phyloP scores from a whole-genome alignment of 2,888 invertebrate genomes.

The Azorinus chamasolen region DNA sequence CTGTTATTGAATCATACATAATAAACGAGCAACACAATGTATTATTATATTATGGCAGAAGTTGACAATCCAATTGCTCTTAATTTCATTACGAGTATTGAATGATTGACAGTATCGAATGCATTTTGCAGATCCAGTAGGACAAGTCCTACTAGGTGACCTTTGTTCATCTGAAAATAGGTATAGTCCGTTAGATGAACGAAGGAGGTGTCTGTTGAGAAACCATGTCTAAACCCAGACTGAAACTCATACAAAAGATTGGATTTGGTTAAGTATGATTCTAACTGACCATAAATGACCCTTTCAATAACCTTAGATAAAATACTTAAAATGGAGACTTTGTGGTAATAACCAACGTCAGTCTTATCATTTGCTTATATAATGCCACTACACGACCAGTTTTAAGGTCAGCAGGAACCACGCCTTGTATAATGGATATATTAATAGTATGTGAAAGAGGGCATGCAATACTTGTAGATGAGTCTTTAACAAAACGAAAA shows the following conservation, averaged over 20 bases:
- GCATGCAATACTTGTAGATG: neutral
- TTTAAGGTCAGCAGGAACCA: too few species aligned
- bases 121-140: too few species aligned
- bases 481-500: too few species aligned
- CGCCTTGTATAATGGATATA: constrained; percentile 4
- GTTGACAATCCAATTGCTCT: too few species aligned
- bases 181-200: constrained; percentile 21
- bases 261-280: neutral
- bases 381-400: too few species aligned
- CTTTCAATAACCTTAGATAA: neutral
- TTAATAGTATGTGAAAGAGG: constrained; percentile 10
- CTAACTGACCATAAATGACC: constrained; percentile 8
- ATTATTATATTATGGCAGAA: too few species aligned
- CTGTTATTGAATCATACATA: too few species aligned
- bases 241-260: constrained; percentile 13
- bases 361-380: too few species aligned
- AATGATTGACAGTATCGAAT: too few species aligned
- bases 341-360: neutral
- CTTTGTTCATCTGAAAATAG: neutral
- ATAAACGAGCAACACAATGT: too few species aligned
- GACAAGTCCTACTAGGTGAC: too few species aligned
- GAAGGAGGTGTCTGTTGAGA: constrained; percentile 25
- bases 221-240: constrained; percentile 22
- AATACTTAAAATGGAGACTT: neutral
- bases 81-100: too few species aligned